Percentiles rank a stretch among this genome's conserved stretches.
Conservation (phyloP, 2,888 invertebrate genomes). For the Trisateles emortualis region DNA sequence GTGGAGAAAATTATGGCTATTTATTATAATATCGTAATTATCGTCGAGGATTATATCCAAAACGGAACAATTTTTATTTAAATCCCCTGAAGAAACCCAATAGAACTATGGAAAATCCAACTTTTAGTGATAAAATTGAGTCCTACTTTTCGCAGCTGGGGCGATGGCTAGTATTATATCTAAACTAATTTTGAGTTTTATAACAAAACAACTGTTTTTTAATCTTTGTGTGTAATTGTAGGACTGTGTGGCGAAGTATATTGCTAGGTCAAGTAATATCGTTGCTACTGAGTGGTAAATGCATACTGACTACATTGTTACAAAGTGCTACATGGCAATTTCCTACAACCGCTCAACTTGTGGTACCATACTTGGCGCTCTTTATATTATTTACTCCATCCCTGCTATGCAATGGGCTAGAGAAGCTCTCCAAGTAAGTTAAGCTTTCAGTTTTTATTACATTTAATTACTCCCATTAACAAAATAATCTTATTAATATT, state of each 20-base stretch:
- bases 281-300: slow-evolving; percentile 92
- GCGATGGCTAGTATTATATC: slow-evolving; percentile 87
- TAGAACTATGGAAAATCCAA: slow-evolving; percentile 74
- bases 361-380: slow-evolving; percentile 92
- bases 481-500: too few relatives aligned
- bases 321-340: slow-evolving; percentile 90
- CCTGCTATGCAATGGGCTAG: slow-evolving; percentile 90
- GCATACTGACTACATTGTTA: slow-evolving; percentile 90
- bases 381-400: slow-evolving; percentile 92
- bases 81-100: slow-evolving; percentile 20
- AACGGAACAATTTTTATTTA: slow-evolving; percentile 40
- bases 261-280: slow-evolving; percentile 92
- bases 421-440: slow-evolving; percentile 88
- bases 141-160: slow-evolving; percentile 89
- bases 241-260: slow-evolving; percentile 91
- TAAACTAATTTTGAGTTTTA: slow-evolving; percentile 23
- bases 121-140: slow-evolving; percentile 89
- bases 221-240: slow-evolving; percentile 58
- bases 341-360: slow-evolving; percentile 93
- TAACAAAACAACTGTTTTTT: slow-evolving; percentile 4
- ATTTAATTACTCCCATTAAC: not conserved
- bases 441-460: slow-evolving; percentile 1
- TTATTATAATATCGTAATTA: slow-evolving; percentile 35
- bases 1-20: slow-evolving; percentile 48
- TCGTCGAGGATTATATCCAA: slow-evolving; percentile 35